Percentiles rank a stretch among this genome's conserved stretches.
Conservation (phyloP, 2,113 vertebrate genomes). For the Pangasianodon hypophthalmus region DNA sequence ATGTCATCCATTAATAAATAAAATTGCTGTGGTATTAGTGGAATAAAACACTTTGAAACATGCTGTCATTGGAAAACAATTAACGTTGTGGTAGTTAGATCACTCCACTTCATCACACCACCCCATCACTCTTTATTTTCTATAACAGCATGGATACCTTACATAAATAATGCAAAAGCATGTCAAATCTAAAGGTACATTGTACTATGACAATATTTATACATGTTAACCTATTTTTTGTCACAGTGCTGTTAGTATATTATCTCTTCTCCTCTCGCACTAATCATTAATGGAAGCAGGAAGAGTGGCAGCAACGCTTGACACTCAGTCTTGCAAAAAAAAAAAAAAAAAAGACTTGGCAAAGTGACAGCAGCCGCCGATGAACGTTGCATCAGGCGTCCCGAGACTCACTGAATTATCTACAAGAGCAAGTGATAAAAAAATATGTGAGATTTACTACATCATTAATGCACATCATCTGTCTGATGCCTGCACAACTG, state of each 20-base stretch:
- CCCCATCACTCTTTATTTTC: not conserved
- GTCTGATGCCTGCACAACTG: not conserved
- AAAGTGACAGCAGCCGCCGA: not conserved
- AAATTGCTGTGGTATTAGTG: not conserved
- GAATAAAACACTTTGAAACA: not conserved
- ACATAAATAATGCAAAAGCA: not conserved
- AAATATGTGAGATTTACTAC: conserved; percentile 12
- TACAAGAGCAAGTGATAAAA: not conserved
- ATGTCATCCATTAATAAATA: not conserved
- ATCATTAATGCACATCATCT: conserved; percentile 32
- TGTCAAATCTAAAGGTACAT: not conserved
- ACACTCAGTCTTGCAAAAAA: conserved; percentile 8
- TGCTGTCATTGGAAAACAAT: not conserved
- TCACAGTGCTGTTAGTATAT: not conserved
- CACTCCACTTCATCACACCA: not conserved
- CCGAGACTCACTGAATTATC: conserved; percentile 21
- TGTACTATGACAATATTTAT: not conserved
- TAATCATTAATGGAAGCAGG: conserved; percentile 9
- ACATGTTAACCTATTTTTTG: not conserved
- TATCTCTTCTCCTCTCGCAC: not conserved
- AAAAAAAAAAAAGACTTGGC: not conserved
- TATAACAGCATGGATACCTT: not conserved
- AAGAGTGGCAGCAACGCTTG: conserved; percentile 8
- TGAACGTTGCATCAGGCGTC: conserved; percentile 27
- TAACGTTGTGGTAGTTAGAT: too few species aligned